phyloP scores from a whole-genome alignment of 2,888 invertebrate species.

The Eubasilissa splendida region DNA sequence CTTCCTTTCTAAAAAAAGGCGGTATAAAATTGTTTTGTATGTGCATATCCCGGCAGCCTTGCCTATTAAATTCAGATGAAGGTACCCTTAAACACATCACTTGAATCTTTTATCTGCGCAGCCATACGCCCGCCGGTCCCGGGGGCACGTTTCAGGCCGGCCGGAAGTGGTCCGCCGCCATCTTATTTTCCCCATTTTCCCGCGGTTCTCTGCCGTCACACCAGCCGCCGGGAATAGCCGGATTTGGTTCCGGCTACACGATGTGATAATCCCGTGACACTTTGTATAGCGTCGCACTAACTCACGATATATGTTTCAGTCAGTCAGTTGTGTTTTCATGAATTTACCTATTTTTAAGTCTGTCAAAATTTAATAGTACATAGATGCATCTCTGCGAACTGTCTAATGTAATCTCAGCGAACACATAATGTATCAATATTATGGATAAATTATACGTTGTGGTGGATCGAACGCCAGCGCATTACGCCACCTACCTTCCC shows the following conservation, averaged over 20 bases:
- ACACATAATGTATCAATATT: too few species aligned
- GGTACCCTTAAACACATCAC: conserved; percentile 24
- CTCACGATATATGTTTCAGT: neutral
- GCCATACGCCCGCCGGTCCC: conserved; percentile 32
- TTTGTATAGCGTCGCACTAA: neutral
- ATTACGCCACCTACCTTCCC: too few species aligned
- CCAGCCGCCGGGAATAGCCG: conserved; percentile 20
- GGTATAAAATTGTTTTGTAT: too few species aligned
- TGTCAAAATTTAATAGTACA: too few species aligned
- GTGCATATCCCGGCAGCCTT: neutral
- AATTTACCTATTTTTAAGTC: neutral
- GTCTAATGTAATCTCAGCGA: too few species aligned
- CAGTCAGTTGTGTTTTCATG: neutral
- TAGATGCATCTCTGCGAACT: too few species aligned
- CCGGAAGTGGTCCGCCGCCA: conserved; percentile 48
- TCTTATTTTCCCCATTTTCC: conserved; percentile 36
- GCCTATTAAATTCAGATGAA: neutral
- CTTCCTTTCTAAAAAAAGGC: too few species aligned
- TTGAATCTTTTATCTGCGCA: conserved; percentile 13
- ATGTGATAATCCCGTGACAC: conserved; percentile 47
- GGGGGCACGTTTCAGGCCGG: conserved; percentile 20
- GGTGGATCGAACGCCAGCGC: too few species aligned
- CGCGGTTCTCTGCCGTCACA: neutral
- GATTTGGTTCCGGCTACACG: conserved; percentile 6
- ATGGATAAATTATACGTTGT: too few species aligned